Evolutionary conservation across 2,888 invertebrate genomes (phyloP), one percentile per base, ranked within the genome.

Genomic region (Philopedon plagiatum): DNA sequence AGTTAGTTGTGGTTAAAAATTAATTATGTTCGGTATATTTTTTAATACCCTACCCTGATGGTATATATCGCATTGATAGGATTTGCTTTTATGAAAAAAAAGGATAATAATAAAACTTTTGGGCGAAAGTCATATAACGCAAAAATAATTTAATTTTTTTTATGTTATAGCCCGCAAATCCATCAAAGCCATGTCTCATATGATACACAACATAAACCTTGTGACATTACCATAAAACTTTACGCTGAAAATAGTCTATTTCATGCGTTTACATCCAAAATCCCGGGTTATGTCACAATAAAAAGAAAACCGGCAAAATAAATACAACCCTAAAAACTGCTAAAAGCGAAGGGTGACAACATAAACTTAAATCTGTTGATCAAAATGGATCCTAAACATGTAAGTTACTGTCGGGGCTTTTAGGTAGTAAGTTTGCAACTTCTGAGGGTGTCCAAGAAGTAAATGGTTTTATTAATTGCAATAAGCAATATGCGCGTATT

Each of bases 211-310:
- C 29, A 29, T 51, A 29, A 51, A 15, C n/a, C 11, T 29, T 23
- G 26, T 29, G 51, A 26, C 51, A 51, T 51, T 51, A 51, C 29
- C 51, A 51, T 51, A 51, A 51, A 51, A 51, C 51, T 29, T 26
- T 15, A 51, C 11, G 29, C 5, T 29, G n/a, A 51, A 51, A 11
- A 51, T 29, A 23, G 23, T 49, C 46, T 32, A 29, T 61, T 34
- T 49, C 8, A 29, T 26, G 51, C 51, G 51, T 29, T 51, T 29
- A 26, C 15, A 49, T 49, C 29, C 60, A 9, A 61, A 41, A 29
- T 46, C 29, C 44, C 44, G 60, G 11, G 60, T 29, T 41, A 58
- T 61, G 44, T 23, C 18, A 44, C 44, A 61, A 61, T 41, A 61
- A 61, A 61, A 61, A 29, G 8, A 21, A 21, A 39, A 26, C 19